Evolutionary conservation across 2,888 invertebrate species (phyloP), one percentile per base, ranked within the genome.

Genomic region (Smittia aterrima): DNA sequence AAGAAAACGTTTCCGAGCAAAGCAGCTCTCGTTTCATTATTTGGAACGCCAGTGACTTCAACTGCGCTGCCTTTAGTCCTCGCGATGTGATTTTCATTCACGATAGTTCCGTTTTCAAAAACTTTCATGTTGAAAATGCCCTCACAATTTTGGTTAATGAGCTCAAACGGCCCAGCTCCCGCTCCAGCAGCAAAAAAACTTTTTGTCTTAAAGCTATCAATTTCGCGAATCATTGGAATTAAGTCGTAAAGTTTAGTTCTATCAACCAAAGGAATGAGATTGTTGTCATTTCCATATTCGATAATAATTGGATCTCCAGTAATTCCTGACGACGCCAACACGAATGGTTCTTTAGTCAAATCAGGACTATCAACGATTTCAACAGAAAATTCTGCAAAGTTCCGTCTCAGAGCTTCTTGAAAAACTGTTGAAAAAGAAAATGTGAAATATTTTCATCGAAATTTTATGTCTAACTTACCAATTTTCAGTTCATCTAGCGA

Each of bases 131-230:
- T 94, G 79, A 89, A 88, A 79, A 94, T 90, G 78, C 93, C 90
- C 87, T 96, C 97, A 79, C 93, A 93, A 83, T 97, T 97, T 74
- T 88, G 87, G 7, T 91, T 92, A 18, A 90, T 84, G 78, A 89
- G 85, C 1, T 92, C 90, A 87, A 89, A 90, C 40, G 97, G 96
- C 1, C 97, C 97, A 24, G 96, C 97, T 32, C 96, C 96, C 25
- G 98, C 96, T 75, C 98, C 98, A 74, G 93, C 87, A 64, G 94
- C 85, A 78, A 93, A 89, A 18, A 74, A 74, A 13, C 16, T n/a
- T 66, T 74, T 74, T 3, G 32, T 13, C 40, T 66, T 62, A 20
- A 16, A 74, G 6, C 66, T 62, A 11, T 18, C 18, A 27, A 82
- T 79, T 62, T 80, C 80, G 77, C 86, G 84, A 71, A 84, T 82